These are phyloP conservation scores for Neodiprion virginianus DNA, from an alignment of 1,140 invertebrate species.

Conservation along the genomic window DNA sequence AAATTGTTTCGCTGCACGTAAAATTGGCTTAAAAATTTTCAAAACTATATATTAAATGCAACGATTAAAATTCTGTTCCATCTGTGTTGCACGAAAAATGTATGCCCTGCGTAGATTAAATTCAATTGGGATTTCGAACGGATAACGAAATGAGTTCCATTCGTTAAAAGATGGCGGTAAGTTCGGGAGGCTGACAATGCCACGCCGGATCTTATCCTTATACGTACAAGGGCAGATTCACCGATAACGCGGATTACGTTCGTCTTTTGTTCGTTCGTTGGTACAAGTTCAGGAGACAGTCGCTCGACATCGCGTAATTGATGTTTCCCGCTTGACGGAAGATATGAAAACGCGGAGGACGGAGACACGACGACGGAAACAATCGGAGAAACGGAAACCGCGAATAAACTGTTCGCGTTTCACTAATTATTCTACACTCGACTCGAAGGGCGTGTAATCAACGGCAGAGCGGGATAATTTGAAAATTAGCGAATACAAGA, in stretches of 20 bases:
- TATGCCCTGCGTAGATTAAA: no score
- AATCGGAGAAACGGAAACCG: neutral
- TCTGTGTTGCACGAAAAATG: no score
- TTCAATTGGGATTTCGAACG: no score
- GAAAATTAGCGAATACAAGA: constrained; percentile 12
- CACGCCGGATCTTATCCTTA: neutral
- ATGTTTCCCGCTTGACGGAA: neutral
- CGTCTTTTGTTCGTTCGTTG: neutral
- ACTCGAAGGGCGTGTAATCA: neutral
- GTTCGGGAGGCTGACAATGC: no score
- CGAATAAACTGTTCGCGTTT: no score
- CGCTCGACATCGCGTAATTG: constrained; percentile 6
- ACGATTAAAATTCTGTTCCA: no score
- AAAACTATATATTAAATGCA: no score
- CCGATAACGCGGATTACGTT: neutral
- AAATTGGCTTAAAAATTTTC: no score
- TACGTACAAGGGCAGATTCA: neutral
- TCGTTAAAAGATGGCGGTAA: no score
- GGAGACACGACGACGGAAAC: neutral
- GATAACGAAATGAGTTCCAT: neutral
- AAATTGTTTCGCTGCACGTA: no score
- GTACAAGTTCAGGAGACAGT: neutral
- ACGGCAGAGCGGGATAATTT: neutral
- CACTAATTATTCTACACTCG: no score
- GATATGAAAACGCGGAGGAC: neutral